These are phyloP conservation scores for Scaptomyza hsui DNA, from an alignment of 1,140 invertebrate species.

Conservation along the genomic window DNA sequence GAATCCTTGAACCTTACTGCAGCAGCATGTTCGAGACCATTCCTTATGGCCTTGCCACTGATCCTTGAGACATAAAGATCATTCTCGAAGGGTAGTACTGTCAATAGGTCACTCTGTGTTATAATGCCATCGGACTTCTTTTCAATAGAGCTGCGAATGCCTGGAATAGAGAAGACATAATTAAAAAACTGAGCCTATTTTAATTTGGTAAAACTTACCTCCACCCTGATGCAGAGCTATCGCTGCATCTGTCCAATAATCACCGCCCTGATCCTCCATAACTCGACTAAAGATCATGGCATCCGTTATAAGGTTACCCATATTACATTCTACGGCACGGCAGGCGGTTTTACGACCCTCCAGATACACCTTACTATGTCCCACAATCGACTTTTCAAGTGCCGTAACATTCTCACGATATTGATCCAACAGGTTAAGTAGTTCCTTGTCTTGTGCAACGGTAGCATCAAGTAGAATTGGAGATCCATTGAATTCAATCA, in stretches of 20 bases:
- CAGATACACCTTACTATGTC: conserved; percentile 87
- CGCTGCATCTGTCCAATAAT: conserved; percentile 90
- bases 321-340: conserved; percentile 90
- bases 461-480: conserved; percentile 90
- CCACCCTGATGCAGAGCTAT: conserved; percentile 91
- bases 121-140: conserved; percentile 62
- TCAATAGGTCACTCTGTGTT: conserved; percentile 75
- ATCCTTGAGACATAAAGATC: conserved; percentile 85
- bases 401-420: conserved; percentile 86
- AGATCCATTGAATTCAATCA: conserved; percentile 88
- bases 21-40: conserved; percentile 86
- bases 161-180: conserved; percentile 21
- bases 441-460: conserved; percentile 87
- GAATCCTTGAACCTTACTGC: conserved; percentile 84
- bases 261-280: conserved; percentile 84
- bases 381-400: conserved; percentile 86
- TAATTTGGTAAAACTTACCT: conserved; percentile 42
- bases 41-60: conserved; percentile 80
- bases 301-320: conserved; percentile 93
- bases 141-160: conserved; percentile 73
- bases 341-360: conserved; percentile 86
- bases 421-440: conserved; percentile 87
- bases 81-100: conserved; percentile 86
- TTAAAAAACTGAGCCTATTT: not conserved
- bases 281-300: conserved; percentile 86